Base-by-base conservation (phyloP, 1,140 invertebrate genomes). In the Polypedilum vanderplanki region DNA sequence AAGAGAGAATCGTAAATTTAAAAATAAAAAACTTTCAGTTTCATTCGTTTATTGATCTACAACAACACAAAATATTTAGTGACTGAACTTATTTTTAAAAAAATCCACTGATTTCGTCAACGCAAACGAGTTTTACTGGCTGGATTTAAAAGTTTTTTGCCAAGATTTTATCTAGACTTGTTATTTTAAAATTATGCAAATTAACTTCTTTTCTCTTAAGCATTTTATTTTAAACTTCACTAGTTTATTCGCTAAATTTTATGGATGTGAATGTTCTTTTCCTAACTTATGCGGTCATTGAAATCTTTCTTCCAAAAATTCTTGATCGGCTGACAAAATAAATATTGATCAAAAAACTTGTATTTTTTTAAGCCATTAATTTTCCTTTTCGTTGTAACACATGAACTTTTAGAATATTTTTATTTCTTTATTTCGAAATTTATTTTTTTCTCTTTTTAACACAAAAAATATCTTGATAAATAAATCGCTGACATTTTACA, bases 121-220 rank as follows among this genome's bases (percentile, higher is more conserved):
- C 24, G 46, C n/a, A 57, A 57, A 57, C 46, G 46, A 57, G 46
- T 57, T 57, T 57, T 57, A n/a, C 46, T 57, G 46, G 46, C 46
- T 57, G 46, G n/a, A 15, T 57, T 57, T 57, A 57, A 57, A n/a
- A 57, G 12, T 57, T 57, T 57, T 57, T 57, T 15, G 46, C 46
- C 4, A 12, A 57, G 46, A 57, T 57, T 57, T 57, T 57, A 57
- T 57, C 46, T 57, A 57, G 12, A 57, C 46, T n/a, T 57, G 46
- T 57, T 57, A 57, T 57, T 57, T 57, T 57, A 57, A 57, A 57
- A 57, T 12, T 57, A 57, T 57, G 46, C 46, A 57, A 57, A 57
- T 57, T 57, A n/a, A 57, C 46, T 57, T 57, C 46, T 57, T 57
- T 57, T 57, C 46, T 57, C 46, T 57, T 57, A 0, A 57, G 24